These are phyloP conservation scores for Aegotheles bennettii DNA, from an alignment of 2,113 vertebrate species.

Conservation along the genomic window DNA sequence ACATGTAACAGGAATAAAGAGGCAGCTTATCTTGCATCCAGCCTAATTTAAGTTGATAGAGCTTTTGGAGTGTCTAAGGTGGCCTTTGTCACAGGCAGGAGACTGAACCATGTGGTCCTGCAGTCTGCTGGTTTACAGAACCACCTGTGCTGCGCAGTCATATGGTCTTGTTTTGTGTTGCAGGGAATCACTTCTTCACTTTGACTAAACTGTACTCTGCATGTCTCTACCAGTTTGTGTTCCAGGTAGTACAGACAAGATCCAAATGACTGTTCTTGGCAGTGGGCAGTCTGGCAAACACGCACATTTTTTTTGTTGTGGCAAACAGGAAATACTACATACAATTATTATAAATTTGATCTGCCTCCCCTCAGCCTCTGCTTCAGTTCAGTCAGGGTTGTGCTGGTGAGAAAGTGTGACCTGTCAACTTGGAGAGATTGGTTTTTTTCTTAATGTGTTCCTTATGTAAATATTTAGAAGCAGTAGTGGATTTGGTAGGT, in stretches of 20 bases:
- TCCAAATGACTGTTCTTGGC: not conserved
- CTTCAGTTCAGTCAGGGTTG: not conserved
- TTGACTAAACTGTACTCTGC: not conserved
- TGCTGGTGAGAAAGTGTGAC: not conserved
- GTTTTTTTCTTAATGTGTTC: not conserved
- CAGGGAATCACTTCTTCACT: not conserved
- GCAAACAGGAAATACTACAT: not conserved
- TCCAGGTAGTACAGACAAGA: not conserved
- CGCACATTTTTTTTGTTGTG: not conserved
- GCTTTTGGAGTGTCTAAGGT: not conserved
- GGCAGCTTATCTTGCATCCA: not conserved
- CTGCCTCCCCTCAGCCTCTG: fast-evolving
- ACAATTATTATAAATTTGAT: not conserved
- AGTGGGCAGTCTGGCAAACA: not conserved
- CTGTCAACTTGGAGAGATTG: not conserved
- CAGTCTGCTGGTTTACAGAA: not conserved
- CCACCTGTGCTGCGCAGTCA: not conserved
- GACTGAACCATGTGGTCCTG: not conserved
- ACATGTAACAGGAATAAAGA: not conserved
- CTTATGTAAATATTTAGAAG: not conserved
- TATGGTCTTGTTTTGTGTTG: not conserved
- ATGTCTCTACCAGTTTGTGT: not conserved
- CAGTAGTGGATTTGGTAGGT: not conserved
- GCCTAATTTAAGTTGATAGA: not conserved
- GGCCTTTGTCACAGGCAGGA: not conserved